Conservation (phyloP, 2,113 vertebrate species). For the Riparia riparia region DNA sequence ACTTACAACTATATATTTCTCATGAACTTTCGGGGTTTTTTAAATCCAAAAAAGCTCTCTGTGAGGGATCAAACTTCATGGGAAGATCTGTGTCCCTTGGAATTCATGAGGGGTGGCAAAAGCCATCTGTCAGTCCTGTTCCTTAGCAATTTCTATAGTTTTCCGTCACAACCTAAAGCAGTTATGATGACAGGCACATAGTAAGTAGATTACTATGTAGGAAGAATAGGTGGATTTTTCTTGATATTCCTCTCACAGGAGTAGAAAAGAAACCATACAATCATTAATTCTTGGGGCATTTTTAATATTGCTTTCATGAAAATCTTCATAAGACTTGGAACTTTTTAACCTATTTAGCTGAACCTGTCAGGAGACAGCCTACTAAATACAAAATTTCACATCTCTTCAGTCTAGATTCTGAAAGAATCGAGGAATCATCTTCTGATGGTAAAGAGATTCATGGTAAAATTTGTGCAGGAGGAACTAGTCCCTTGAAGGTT, state of each 20-base stretch:
- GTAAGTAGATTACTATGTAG: background rate
- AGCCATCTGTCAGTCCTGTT: background rate
- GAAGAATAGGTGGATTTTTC: background rate
- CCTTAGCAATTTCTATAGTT: background rate
- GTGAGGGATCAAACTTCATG: accelerated
- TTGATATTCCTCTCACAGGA: background rate
- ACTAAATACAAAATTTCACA: background rate
- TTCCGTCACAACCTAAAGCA: background rate
- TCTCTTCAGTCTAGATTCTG: background rate
- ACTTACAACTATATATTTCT: background rate
- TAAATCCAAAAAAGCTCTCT: background rate
- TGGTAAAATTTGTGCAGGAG: background rate
- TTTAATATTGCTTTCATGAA: background rate
- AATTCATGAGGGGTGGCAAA: background rate
- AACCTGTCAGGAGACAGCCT: background rate
- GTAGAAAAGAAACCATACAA: background rate
- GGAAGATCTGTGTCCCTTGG: background rate
- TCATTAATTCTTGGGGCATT: background rate
- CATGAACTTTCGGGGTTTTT: accelerated
- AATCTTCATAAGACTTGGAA: background rate
- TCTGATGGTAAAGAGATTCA: background rate
- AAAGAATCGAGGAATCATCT: background rate
- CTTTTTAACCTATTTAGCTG: background rate
- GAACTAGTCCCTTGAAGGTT: background rate
- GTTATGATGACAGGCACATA: background rate